Evolutionary conservation across 2,797 vertebrate species (phyloP), one percentile per base, ranked within the genome.

Genomic region (Champsocephalus gunnari): DNA sequence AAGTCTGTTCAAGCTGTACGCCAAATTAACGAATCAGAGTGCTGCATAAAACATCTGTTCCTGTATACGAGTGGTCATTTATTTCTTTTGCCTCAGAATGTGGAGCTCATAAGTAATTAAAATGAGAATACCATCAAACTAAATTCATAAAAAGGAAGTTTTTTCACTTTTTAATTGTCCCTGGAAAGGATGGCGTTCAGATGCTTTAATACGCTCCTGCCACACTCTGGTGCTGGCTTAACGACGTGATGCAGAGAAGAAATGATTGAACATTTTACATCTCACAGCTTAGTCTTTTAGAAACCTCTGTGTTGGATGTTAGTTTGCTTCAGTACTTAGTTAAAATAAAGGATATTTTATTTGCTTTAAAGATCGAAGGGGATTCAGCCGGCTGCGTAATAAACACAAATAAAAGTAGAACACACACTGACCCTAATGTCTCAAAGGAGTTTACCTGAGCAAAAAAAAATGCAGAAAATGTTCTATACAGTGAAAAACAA

Each of bases 391-490:
- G 76, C 28, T 21, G 44, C 5, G 38, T 51, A 7, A 10, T 44
- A 72, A 75, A 81, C 44, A 63, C 54, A 71, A 65, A 79, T 14
- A 47, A 9, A 41, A 57, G 16, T 21, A 53, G 32, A 43, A 71
- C 28, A 76, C 51, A 75, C 58, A 45, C 21, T 12, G n/a, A 79
- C 32, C 45, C 50, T 32, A 28, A 72, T 21, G 57, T 66, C 63
- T 66, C 66, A 69, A 77, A 58, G 21, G 73, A 28, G 57, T 71
- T 82, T 88, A 88, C 89, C 91, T 90, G 90, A 92, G 91, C 72
- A 71, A 83, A 82, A 38, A 82, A 82, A 38, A 38, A 38, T 38
- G 34, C 34, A 38, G 34, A 38, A 38, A 38, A 9, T 57, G 64
- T 73, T 77, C 17, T 68, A 32, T 71, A 69, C 28, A 59, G 41